Percentiles rank a stretch among this genome's conserved stretches.
phyloP scores from a whole-genome alignment of 1,140 invertebrate species.

The Pemphigus obesinymphae region DNA sequence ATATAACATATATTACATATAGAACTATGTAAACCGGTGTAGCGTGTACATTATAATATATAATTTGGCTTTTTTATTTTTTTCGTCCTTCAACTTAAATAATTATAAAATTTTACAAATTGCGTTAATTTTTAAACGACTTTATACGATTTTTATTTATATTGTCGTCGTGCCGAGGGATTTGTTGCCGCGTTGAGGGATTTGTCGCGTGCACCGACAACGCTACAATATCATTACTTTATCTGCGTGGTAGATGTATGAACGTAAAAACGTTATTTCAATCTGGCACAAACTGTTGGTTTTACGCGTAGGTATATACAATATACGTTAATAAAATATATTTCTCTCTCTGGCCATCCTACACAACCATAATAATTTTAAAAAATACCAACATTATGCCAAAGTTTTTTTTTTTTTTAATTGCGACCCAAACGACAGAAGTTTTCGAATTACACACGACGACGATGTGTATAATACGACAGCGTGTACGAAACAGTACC shows the following conservation, averaged over 20 bases:
- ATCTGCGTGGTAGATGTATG: background rate
- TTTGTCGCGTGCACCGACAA: background rate
- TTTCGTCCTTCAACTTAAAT: too few relatives aligned
- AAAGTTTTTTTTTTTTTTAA: background rate
- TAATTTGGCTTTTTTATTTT: too few relatives aligned
- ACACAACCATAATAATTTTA: background rate
- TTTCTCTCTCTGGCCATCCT: background rate
- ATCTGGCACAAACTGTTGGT: background rate
- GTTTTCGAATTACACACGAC: slow-evolving; percentile 5
- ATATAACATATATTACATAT: too few relatives aligned
- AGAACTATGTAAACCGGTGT: too few relatives aligned
- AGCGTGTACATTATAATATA: too few relatives aligned
- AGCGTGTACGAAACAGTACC: background rate
- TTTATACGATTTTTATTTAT: too few relatives aligned
- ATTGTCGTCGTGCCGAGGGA: background rate
- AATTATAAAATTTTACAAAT: too few relatives aligned
- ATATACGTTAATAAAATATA: too few relatives aligned
- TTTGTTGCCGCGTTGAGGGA: background rate
- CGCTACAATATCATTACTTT: background rate
- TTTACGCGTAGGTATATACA: too few relatives aligned
- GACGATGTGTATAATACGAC: too few relatives aligned
- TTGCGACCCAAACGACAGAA: background rate
- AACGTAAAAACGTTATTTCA: background rate
- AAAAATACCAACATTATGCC: background rate
- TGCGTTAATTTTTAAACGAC: background rate